Evolutionary conservation across 2,888 invertebrate genomes (phyloP).

Genomic region (Acanthococcus lagerstroemiae): DNA sequence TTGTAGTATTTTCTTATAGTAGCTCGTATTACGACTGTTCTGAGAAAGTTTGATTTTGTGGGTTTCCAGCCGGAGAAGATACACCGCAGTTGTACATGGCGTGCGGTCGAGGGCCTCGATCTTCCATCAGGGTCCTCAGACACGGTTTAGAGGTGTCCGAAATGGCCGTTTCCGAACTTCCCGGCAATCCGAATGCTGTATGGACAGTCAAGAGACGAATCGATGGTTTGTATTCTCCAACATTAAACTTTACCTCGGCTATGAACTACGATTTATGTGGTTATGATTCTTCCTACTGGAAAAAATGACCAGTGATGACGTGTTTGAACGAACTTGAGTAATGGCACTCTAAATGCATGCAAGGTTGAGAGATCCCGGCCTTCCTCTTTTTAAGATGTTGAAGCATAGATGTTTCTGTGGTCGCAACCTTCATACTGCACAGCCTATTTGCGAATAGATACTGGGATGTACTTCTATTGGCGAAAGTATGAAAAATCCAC

Average conservation of each 20-base stretch:
- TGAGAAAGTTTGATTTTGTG: background rate
- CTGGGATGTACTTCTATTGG: too few relatives aligned
- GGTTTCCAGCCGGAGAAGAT: constrained; percentile 75
- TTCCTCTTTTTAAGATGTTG: too few relatives aligned
- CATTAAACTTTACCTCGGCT: too few relatives aligned
- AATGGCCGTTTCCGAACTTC: constrained; percentile 98
- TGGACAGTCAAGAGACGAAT: constrained; percentile 96
- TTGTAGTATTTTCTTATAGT: background rate
- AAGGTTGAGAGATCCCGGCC: too few relatives aligned
- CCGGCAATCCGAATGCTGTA: constrained; percentile 99
- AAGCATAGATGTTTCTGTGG: too few relatives aligned
- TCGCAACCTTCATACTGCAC: too few relatives aligned
- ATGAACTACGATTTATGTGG: too few relatives aligned
- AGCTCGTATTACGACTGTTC: background rate
- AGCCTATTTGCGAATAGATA: too few relatives aligned
- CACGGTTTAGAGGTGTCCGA: constrained; percentile 98
- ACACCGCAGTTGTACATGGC: constrained; percentile 95
- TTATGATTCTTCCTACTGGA: background rate
- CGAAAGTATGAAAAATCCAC: too few relatives aligned
- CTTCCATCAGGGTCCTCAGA: constrained; percentile 80
- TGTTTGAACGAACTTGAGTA: too few relatives aligned
- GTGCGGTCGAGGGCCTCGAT: constrained; percentile 91
- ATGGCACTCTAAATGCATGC: too few relatives aligned
- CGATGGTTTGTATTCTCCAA: constrained; percentile 69
- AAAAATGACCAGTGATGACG: background rate